These are phyloP conservation scores for Cnemophilus loriae DNA, from an alignment of 2,113 vertebrate genomes.

Conservation along the genomic window DNA sequence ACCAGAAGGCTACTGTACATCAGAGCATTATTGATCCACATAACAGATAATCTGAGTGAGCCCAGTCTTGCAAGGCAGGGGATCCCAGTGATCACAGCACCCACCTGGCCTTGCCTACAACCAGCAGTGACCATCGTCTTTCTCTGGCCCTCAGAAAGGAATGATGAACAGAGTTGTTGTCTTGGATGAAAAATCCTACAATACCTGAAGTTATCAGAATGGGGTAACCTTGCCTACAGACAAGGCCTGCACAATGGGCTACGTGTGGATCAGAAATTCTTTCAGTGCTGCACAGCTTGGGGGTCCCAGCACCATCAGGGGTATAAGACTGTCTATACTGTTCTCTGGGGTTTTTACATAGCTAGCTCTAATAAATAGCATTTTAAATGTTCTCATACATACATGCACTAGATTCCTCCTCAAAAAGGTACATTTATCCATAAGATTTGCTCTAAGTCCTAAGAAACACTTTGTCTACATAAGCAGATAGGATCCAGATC, in stretches of 20 bases:
- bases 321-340: not conserved
- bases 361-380: not conserved
- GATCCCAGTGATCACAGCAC: not conserved
- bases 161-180: not conserved
- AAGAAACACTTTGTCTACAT: not conserved
- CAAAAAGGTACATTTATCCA: not conserved
- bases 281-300: not conserved
- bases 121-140: not conserved
- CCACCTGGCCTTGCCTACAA: not conserved
- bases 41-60: not conserved
- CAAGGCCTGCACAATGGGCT: not conserved
- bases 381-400: not conserved
- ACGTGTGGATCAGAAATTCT: not conserved
- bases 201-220: not conserved
- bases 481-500: not conserved
- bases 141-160: not conserved
- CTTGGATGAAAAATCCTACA: not conserved
- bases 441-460: not conserved
- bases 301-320: not conserved
- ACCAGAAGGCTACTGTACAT: not conserved
- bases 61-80: not conserved
- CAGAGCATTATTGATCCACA: fast-evolving
- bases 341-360: fast-evolving
- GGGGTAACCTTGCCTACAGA: not conserved
- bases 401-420: not conserved